A percentile compares a stretch with the other conserved stretches of the same genome.
These are phyloP conservation scores for Microplitis demolitor DNA, from an alignment of 1,140 invertebrate species.

Conservation along the genomic window DNA sequence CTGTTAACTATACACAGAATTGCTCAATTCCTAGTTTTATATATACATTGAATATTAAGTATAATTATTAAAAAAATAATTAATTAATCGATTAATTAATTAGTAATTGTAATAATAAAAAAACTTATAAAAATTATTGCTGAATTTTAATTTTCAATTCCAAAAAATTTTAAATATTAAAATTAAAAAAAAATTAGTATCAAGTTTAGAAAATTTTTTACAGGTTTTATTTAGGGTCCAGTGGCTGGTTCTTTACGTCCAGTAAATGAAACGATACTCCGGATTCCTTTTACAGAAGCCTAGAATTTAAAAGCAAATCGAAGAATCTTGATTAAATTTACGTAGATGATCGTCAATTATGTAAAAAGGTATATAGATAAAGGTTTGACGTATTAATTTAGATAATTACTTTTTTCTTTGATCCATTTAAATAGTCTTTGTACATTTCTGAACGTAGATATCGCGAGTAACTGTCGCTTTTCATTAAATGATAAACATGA, in stretches of 20 bases:
- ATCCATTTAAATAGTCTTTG: conserved; percentile 94
- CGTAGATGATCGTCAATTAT: conserved; percentile 8
- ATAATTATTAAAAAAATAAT: neutral
- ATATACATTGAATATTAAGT: neutral
- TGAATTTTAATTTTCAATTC: neutral
- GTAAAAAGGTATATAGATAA: neutral
- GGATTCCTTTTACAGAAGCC: conserved; percentile 86
- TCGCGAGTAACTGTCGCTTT: conserved; percentile 96
- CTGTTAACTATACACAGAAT: neutral
- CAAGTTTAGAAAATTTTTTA: neutral
- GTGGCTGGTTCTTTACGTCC: conserved; percentile 66
- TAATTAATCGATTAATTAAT: neutral
- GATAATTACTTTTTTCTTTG: conserved; percentile 88
- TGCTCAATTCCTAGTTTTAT: conserved; percentile 1
- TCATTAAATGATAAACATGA: conserved; percentile 99
- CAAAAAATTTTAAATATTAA: neutral
- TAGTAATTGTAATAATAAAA: neutral
- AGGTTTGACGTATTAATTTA: conserved; percentile 12
- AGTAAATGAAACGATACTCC: conserved; percentile 84
- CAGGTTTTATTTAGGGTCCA: neutral
- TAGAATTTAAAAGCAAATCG: conserved; percentile 60
- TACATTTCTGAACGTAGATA: conserved; percentile 99
- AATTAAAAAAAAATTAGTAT: neutral
- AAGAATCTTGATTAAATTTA: conserved; percentile 26
- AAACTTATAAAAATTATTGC: neutral